phyloP scores from a whole-genome alignment of 2,888 invertebrate genomes.

The Andrena flavipes region DNA sequence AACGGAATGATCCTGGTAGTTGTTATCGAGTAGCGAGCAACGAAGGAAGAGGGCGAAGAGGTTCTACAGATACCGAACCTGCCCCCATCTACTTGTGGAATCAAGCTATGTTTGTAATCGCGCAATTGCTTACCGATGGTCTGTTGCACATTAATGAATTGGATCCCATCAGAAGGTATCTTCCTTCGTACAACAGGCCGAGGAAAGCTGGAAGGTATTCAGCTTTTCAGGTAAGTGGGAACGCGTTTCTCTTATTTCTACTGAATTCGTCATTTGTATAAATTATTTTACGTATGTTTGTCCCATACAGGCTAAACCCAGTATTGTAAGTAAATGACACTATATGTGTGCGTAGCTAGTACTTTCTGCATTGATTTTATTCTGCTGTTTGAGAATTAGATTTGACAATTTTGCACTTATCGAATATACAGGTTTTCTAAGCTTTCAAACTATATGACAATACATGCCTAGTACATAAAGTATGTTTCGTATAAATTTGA shows the following conservation, averaged over 20 bases:
- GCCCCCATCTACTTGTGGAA: constrained; percentile 89
- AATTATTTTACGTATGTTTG: constrained; percentile 67
- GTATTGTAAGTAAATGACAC: constrained; percentile 86
- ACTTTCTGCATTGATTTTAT: constrained; percentile 13
- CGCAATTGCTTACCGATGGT: constrained; percentile 95
- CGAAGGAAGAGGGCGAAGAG: constrained; percentile 85
- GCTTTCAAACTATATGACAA: constrained; percentile 12
- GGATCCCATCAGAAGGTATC: constrained; percentile 97
- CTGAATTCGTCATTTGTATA: constrained; percentile 29
- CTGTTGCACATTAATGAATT: constrained; percentile 97
- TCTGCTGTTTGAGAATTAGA: constrained; percentile 19
- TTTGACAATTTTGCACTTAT: constrained; percentile 5
- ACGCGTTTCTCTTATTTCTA: background rate
- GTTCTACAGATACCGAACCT: constrained; percentile 69
- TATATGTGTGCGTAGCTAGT: constrained; percentile 64
- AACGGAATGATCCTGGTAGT: constrained; percentile 90
- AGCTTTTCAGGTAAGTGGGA: constrained; percentile 94
- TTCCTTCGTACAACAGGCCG: constrained; percentile 98
- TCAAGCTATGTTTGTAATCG: constrained; percentile 97
- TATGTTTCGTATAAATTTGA: constrained; percentile 13
- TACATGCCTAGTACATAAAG: constrained; percentile 13
- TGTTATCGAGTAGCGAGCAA: constrained; percentile 88
- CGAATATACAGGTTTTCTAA: constrained; percentile 14
- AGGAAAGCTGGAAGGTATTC: constrained; percentile 96
- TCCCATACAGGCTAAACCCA: constrained; percentile 87